These are phyloP conservation scores for Hypomecis atomaria DNA, from an alignment of 2,888 invertebrate species.

Conservation along the genomic window DNA sequence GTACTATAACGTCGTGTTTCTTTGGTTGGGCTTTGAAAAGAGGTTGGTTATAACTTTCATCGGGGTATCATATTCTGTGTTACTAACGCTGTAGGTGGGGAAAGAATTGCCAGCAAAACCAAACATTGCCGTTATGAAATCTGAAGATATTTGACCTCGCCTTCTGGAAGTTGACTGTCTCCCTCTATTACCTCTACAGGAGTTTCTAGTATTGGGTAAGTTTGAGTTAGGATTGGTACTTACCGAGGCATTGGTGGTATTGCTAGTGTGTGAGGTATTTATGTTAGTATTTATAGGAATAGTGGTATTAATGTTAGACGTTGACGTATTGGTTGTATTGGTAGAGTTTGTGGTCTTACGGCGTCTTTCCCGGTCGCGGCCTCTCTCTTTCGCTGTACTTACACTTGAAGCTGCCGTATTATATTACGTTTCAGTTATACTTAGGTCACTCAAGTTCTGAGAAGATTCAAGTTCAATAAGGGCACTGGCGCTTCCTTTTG, in stretches of 20 bases:
- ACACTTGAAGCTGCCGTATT: neutral
- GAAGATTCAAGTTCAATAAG: constrained; percentile 4
- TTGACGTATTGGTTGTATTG: neutral
- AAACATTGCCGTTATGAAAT: constrained; percentile 1
- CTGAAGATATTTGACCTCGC: neutral
- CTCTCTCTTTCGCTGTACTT: neutral
- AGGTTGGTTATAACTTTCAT: constrained; percentile 56
- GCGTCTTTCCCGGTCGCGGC: constrained; percentile 10
- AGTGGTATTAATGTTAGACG: neutral
- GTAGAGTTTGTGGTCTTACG: neutral
- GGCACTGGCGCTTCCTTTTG: neutral
- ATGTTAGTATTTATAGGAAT: too few species aligned
- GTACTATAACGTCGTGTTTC: constrained; percentile 43
- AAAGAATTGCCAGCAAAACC: constrained; percentile 8
- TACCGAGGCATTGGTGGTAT: neutral
- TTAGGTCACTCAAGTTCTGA: neutral
- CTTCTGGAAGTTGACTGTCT: neutral
- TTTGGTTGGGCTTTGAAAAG: constrained; percentile 50
- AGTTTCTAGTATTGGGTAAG: neutral
- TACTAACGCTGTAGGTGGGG: constrained; percentile 65
- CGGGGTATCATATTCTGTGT: constrained; percentile 69
- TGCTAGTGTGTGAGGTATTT: constrained; percentile 8
- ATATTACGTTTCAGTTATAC: neutral
- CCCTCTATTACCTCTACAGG: constrained; percentile 27
- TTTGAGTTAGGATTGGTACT: neutral